Base-by-base conservation (phyloP, 2,113 vertebrate species). In the Polyodon spathula region DNA sequence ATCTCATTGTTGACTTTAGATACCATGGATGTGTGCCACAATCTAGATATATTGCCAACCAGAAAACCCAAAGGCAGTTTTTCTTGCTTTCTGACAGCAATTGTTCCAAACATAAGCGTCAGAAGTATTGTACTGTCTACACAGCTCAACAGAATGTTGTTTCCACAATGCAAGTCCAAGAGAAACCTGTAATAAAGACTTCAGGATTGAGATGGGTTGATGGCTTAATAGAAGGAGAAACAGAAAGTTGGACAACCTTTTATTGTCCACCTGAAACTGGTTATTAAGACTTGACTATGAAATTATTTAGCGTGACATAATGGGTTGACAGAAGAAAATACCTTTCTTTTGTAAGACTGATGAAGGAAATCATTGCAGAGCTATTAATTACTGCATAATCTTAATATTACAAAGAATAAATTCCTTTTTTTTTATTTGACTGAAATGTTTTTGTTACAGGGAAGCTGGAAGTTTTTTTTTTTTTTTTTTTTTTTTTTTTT, bases 1-100 rank as follows among this genome's bases (percentile, higher is more conserved):
- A 65, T 60, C 62, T 54, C 51, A 62, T 37, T 54, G 16, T 38
- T 46, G 60, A 39, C 52, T 59, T 67, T 65, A 54, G 40, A 66
- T 40, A 46, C n/a, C 12, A 42, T 37, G 15, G 40, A 62, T 50
- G 62, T 62, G 60, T 54, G 14, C 66, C 16, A 57, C 51, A 59
- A 63, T 53, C 43, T 62, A 40, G 11, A 8, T 16, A 7, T 57
- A 40, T 54, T 65, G 27, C 73, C 56, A 60, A 62, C 40, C 57
- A 59, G 4, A 67, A 71, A 75, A 62, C 7, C 56, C 55, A 6
- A 17, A 73, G 56, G 60, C 48, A 27, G 8, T 27, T 59, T 38
- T 56, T 67, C 63, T 40, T 0, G 40, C 0, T 65, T 66, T 59
- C 57, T 60, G 48, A 62, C 6, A 63, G 54, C 43, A 62, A 40